These are phyloP conservation scores for Toxostoma redivivum DNA, from an alignment of 2,113 vertebrate species.

Conservation along the genomic window DNA sequence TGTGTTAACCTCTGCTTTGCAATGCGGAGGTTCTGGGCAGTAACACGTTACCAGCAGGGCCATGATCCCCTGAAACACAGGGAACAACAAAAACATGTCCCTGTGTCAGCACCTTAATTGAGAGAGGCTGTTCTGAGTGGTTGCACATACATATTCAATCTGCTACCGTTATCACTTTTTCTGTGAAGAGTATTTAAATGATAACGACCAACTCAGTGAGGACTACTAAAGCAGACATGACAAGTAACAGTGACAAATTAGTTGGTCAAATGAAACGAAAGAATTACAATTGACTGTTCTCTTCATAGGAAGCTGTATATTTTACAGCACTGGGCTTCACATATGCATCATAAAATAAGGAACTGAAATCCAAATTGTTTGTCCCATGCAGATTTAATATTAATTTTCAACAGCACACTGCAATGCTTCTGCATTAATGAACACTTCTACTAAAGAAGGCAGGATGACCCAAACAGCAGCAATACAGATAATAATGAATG, in stretches of 20 bases:
- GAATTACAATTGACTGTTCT: neutral
- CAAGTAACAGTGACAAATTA: neutral
- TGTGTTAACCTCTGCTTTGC: neutral
- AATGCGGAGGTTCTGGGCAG: neutral
- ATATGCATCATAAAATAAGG: neutral
- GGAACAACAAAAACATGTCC: fast-evolving
- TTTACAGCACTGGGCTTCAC: neutral
- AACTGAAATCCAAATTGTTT: neutral
- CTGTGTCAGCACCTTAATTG: neutral
- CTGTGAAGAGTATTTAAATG: neutral
- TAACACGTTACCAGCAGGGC: neutral
- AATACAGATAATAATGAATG: neutral
- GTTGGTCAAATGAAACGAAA: neutral
- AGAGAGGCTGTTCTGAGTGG: neutral
- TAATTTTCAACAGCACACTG: neutral
- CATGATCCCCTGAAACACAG: fast-evolving
- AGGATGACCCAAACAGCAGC: neutral
- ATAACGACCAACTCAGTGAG: neutral
- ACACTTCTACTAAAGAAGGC: neutral
- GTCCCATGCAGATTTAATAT: neutral
- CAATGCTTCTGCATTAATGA: neutral
- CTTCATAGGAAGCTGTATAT: neutral
- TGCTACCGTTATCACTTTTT: neutral
- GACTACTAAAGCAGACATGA: neutral
- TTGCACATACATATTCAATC: neutral